Conservation (phyloP, 2,797 vertebrate genomes). For the Orestias chungarensis region DNA sequence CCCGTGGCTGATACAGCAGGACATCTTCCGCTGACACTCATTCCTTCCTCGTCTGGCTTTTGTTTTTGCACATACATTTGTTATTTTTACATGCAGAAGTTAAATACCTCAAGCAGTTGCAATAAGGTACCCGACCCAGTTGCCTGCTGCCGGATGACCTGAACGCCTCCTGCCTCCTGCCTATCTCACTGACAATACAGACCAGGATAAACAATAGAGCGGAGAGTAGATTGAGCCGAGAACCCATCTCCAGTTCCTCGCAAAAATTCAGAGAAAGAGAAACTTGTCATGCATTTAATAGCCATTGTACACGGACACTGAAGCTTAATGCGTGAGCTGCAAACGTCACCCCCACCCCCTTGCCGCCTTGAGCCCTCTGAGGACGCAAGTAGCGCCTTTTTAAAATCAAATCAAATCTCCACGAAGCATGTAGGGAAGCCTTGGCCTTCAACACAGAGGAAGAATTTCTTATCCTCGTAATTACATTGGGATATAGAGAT, state of each 20-base stretch:
- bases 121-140: constrained; percentile 11
- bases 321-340: constrained; percentile 38
- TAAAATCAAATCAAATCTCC: constrained; percentile 69
- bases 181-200: background rate
- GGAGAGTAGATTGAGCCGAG: constrained; percentile 4
- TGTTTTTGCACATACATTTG: constrained; percentile 33
- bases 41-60: constrained; percentile 14
- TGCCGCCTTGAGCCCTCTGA: constrained; percentile 34
- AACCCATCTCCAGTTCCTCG: constrained; percentile 18
- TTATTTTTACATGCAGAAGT: constrained; percentile 10
- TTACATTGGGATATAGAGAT: constrained; percentile 72
- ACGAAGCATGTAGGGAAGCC: constrained; percentile 50
- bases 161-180: background rate
- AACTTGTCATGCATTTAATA: constrained; percentile 50
- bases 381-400: constrained; percentile 49
- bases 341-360: too few species aligned
- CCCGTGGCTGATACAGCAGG: constrained; percentile 20
- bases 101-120: constrained; percentile 36
- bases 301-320: constrained; percentile 53
- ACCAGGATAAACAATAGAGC: background rate
- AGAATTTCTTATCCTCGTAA: constrained; percentile 65
- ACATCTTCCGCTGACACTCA: constrained; percentile 33
- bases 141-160: background rate
- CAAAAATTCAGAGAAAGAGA: constrained; percentile 48
- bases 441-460: constrained; percentile 54